A percentile compares a stretch with the other conserved stretches of the same genome.
phyloP scores from a whole-genome alignment of 2,888 invertebrate species.

The Glyphotaelius pellucidus region DNA sequence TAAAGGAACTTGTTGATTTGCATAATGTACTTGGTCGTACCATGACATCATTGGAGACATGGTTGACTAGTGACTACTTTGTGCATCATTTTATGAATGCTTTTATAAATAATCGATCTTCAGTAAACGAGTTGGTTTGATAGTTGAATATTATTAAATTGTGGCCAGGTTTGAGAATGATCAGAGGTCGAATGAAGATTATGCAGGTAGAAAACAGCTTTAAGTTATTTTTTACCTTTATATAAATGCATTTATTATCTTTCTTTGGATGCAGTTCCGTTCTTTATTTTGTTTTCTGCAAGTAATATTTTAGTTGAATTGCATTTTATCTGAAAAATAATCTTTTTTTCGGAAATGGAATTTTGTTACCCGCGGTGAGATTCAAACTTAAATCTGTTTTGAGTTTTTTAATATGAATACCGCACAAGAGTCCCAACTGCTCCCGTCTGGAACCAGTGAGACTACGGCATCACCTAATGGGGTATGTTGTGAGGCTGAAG shows the following conservation, averaged over 20 bases:
- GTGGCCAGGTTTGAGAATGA: background rate
- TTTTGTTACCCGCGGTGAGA: too few relatives aligned
- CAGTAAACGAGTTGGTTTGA: background rate
- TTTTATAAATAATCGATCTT: background rate
- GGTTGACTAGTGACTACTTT: background rate
- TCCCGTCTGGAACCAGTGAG: too few relatives aligned
- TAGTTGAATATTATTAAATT: background rate
- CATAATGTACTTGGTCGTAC: conserved; percentile 10
- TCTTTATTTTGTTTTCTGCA: too few relatives aligned
- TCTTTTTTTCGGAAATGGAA: too few relatives aligned
- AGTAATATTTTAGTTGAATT: too few relatives aligned
- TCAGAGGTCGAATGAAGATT: background rate
- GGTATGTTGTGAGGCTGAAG: too few relatives aligned
- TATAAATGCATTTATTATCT: background rate
- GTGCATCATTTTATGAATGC: conserved; percentile 31
- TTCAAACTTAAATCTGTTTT: too few relatives aligned
- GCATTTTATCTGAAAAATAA: too few relatives aligned
- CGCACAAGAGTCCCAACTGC: too few relatives aligned
- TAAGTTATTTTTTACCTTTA: background rate
- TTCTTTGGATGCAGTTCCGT: background rate
- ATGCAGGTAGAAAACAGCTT: background rate
- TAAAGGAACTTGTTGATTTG: conserved; percentile 28
- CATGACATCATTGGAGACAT: conserved; percentile 33
- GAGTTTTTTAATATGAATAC: too few relatives aligned
- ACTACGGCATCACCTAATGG: too few relatives aligned